These are phyloP conservation scores for Gonocerus acuteangulatus DNA, from an alignment of 2,888 invertebrate species.

Conservation along the genomic window DNA sequence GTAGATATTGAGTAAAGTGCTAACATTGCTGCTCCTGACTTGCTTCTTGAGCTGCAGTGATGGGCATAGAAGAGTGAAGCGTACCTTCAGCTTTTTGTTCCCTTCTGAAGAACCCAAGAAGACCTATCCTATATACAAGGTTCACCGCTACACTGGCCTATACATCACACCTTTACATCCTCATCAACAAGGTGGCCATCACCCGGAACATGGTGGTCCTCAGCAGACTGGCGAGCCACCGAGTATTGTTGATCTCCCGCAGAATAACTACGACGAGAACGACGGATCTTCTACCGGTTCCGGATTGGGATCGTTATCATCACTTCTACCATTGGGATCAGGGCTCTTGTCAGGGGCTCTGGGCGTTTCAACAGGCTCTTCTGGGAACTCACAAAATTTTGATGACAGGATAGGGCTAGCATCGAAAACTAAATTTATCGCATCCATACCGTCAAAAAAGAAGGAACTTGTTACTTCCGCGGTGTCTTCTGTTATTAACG, in stretches of 20 bases:
- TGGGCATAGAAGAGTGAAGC: background rate
- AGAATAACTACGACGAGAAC: background rate
- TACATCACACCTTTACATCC: slow-evolving; percentile 39
- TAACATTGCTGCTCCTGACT: too few species aligned
- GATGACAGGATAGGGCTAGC: background rate
- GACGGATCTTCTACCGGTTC: background rate
- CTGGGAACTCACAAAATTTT: background rate
- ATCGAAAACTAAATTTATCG: slow-evolving; percentile 11
- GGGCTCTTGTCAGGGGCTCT: background rate
- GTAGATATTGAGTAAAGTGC: too few species aligned
- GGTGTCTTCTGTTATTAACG: slow-evolving; percentile 3
- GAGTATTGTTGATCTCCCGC: background rate
- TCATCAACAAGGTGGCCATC: background rate
- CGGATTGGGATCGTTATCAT: background rate
- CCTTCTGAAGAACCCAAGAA: background rate
- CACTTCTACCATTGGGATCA: background rate
- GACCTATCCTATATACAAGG: slow-evolving; percentile 39
- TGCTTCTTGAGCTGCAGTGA: too few species aligned
- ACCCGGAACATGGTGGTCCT: background rate
- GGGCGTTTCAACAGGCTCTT: background rate
- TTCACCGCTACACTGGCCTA: slow-evolving; percentile 42
- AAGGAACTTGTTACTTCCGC: slow-evolving; percentile 11
- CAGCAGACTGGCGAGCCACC: background rate
- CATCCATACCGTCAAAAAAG: background rate
- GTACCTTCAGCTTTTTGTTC: slow-evolving; percentile 7